Evolutionary conservation across 2,113 vertebrate genomes (phyloP), one percentile per base, ranked within the genome.

Genomic region (Macroglossus sobrinus): DNA sequence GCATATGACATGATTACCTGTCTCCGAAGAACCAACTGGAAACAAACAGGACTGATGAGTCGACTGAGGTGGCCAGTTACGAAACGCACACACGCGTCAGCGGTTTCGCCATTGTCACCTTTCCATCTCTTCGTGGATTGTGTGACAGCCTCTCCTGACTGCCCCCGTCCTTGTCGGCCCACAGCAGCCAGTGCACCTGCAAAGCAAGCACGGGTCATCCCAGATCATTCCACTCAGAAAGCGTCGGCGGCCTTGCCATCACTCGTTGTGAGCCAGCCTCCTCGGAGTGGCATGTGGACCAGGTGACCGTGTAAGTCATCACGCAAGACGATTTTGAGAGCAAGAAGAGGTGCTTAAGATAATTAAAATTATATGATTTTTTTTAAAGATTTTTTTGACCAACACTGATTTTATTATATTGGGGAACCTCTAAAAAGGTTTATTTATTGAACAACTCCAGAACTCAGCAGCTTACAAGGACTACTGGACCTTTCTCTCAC

Each of bases 121-220:
- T 22, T 13, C 2, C 7, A 26, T 33, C 30, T 11, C 53, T 10
- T 19, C 7, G 4, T 3, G 8, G 55, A 12, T 11, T 16, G 15
- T 7, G 7, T 2, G 3, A 14, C 0, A 24, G 33, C 68, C 79
- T n/a, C 30, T n/a, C 38, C 50, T 9, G 30, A 12, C 45, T 16
- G 1, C 66, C 5, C 57, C n/a, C 12, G 5, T 55, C 22, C 68
- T 59, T 11, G 33, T 19, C 11, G 7, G 18, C 19, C 10, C 85
- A 30, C 38, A 2, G 69, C 79, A 38, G 59, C 78, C 78, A 28
- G 18, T 10, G 50, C 22, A 45, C 85, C 61, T 18, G 21, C 35
- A 0, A 0, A 5, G 7, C 4, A n/a, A n/a, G 2, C 38, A 1
- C n/a, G n/a, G 47, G 71, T 18, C 26, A 6, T 35, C 28, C 35